Percentiles rank a stretch among this genome's conserved stretches.
These are phyloP conservation scores for Synanthedon tipuliformis DNA, from an alignment of 2,888 invertebrate species.

Conservation along the genomic window DNA sequence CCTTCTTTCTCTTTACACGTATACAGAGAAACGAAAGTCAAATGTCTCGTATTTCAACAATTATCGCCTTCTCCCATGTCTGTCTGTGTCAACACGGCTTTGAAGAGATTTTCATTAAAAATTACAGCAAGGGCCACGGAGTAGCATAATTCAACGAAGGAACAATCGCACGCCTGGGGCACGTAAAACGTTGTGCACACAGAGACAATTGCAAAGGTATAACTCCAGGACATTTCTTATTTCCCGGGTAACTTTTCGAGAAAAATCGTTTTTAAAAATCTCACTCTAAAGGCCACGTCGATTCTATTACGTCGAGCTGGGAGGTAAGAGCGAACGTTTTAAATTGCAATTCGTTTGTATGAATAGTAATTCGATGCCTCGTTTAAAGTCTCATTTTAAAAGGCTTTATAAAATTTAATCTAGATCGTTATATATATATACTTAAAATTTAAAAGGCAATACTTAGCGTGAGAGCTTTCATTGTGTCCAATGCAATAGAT, in stretches of 20 bases:
- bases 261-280: neutral
- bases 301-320: neutral
- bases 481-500: too few species aligned
- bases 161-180: conserved; percentile 25
- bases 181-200: conserved; percentile 19
- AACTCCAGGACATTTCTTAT: conserved; percentile 24
- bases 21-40: too few species aligned
- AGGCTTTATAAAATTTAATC: neutral
- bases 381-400: neutral
- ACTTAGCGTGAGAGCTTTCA: neutral
- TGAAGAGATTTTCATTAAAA: conserved; percentile 21
- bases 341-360: neutral
- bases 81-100: conserved; percentile 1
- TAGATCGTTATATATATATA: neutral
- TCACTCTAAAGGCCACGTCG: neutral
- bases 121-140: conserved; percentile 15
- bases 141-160: conserved; percentile 14
- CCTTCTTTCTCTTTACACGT: too few species aligned
- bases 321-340: neutral
- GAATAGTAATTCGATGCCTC: neutral
- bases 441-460: neutral
- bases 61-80: conserved; percentile 8
- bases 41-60: conserved; percentile 2
- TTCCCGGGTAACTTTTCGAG: conserved; percentile 6
- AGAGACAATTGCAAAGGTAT: conserved; percentile 18